Evolutionary conservation across 2,797 vertebrate species (phyloP), one percentile per base, ranked within the genome.

Genomic region (Pseudochaenichthys georgianus): DNA sequence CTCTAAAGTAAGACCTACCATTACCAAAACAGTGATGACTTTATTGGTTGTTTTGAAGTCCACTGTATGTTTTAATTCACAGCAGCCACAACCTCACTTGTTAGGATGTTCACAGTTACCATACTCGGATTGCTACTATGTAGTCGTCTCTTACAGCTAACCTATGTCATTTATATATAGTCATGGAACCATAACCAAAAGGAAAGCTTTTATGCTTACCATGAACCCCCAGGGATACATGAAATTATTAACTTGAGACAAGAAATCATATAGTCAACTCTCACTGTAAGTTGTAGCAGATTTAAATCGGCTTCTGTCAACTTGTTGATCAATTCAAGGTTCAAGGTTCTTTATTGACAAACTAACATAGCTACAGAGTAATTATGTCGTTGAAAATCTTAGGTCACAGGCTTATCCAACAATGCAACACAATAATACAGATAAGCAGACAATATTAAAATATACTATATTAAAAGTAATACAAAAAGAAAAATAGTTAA

Each of bases 61-160:
- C 11, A 13, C 8, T 13, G 10, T 38, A 8, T 61, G 34, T 42
- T 15, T 21, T 62, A 21, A 53, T 64, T 75, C 13, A 79, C 19
- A 50, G 59, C 65, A 66, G 2, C 42, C 63, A 10, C 17, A 45
- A 53, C 54, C 28, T 43, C 19, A 45, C 47, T 58, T 38, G 48
- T 6, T 21, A 59, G 2, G 45, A 23, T 1, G 0, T 70, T 43
- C 10, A 47, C 50, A 21, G 16, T 16, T 6, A 51, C 19, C 34
- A 60, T 65, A 13, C 55, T 83, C 47, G 12, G 48, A 70, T 78
- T 83, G 66, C 81, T 86, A 60, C 80, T 53, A 19, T 76, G 73
- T 85, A 81, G 77, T 74, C 60, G 21, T 77, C 17, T 64, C 64
- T 7, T 34, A 69, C 16, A 65, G 50, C 50, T 63, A 48, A 71